phyloP scores from a whole-genome alignment of 2,113 vertebrate genomes.

The Trichechus manatus region DNA sequence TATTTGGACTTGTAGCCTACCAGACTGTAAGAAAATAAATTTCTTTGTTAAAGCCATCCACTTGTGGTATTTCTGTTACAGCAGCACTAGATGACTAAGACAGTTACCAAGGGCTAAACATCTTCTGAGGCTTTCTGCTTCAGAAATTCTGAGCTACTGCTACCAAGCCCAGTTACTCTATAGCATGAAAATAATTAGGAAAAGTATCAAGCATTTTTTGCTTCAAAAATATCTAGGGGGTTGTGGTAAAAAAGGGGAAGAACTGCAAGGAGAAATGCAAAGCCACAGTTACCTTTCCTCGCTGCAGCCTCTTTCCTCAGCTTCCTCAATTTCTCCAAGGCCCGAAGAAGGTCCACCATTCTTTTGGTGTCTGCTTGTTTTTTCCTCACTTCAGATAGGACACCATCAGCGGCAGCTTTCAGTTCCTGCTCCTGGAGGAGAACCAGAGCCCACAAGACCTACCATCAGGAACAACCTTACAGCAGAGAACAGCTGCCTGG shows the following conservation, averaged over 20 bases:
- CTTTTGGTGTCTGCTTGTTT: constrained; percentile 96
- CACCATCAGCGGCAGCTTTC: constrained; percentile 94
- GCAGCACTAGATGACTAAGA: too few species aligned
- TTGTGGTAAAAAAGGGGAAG: not conserved
- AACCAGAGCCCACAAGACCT: not conserved
- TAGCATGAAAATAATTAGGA: not conserved
- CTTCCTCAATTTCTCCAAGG: constrained; percentile 94
- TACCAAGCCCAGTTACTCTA: constrained; percentile 13
- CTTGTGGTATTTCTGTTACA: too few species aligned
- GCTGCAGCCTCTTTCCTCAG: constrained; percentile 96
- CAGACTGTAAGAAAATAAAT: too few species aligned
- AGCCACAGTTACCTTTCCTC: constrained; percentile 91
- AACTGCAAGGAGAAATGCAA: not conserved
- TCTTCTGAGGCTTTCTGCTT: constrained; percentile 35
- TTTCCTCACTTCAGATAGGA: constrained; percentile 96
- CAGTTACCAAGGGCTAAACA: not conserved
- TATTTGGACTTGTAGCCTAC: too few species aligned
- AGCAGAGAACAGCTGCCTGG: not conserved
- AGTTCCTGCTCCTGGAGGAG: constrained; percentile 93
- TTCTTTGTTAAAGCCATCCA: too few species aligned
- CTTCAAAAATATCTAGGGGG: not conserved
- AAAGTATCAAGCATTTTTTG: constrained; percentile 24
- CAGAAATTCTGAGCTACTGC: not conserved
- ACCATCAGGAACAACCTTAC: not conserved
- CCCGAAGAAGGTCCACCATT: constrained; percentile 93